Evolutionary conservation across 1,140 invertebrate species (phyloP).

Genomic region (Uloborus diversus): DNA sequence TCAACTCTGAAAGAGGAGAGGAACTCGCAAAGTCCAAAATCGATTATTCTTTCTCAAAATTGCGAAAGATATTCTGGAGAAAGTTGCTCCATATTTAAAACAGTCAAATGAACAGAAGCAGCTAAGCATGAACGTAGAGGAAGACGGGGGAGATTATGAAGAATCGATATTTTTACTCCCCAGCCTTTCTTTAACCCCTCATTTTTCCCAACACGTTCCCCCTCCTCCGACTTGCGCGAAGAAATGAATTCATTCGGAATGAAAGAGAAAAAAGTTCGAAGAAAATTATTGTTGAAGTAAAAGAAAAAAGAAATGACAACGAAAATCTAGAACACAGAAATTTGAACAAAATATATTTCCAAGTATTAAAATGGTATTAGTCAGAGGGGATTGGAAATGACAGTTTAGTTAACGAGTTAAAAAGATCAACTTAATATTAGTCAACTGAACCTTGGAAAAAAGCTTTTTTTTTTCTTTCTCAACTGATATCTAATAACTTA

Average conservation of each 20-base stretch:
- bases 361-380: no score
- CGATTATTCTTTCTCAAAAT: conserved; percentile 42
- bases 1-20: neutral
- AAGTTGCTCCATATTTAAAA: conserved; percentile 48
- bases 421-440: no score
- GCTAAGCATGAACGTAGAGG: conserved; percentile 28
- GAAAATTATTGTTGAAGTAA: neutral
- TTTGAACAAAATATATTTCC: no score
- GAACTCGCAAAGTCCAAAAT: conserved; percentile 11
- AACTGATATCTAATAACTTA: no score
- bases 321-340: no score
- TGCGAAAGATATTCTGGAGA: conserved; percentile 18
- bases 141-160: neutral
- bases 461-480: no score
- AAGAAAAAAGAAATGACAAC: neutral
- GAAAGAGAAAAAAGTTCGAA: neutral
- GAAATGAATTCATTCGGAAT: neutral
- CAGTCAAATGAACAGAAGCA: conserved; percentile 48
- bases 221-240: neutral
- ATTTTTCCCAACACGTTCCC: neutral
- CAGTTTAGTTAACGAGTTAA: no score
- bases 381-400: no score
- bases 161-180: conserved; percentile 32
- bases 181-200: conserved; percentile 2
- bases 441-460: no score